These are phyloP conservation scores for Cephalopholis sonnerati DNA, from an alignment of 2,113 vertebrate species.

Conservation along the genomic window DNA sequence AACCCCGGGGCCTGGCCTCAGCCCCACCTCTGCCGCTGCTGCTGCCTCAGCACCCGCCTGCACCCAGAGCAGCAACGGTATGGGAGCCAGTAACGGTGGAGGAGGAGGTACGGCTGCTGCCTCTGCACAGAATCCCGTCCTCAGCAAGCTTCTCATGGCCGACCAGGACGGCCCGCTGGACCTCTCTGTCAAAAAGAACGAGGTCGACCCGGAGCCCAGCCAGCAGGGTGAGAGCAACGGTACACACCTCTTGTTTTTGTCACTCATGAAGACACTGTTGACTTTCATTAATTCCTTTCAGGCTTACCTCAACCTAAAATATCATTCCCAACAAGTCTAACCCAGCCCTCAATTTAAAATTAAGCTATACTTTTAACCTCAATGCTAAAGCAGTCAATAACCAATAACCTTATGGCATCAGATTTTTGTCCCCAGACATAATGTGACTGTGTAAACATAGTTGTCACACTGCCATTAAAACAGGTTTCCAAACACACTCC, in stretches of 20 bases:
- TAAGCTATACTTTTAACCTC: background rate
- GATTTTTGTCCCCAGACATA: background rate
- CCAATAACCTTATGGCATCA: background rate
- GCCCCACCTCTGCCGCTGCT: slow-evolving; percentile 57
- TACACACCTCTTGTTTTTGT: background rate
- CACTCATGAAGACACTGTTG: background rate
- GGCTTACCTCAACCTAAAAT: background rate
- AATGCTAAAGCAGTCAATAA: too few species aligned
- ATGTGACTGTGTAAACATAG: background rate
- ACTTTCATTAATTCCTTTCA: background rate
- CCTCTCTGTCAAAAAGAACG: slow-evolving; percentile 96
- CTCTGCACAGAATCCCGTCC: slow-evolving; percentile 97
- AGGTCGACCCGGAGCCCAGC: slow-evolving; percentile 88
- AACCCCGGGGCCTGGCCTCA: slow-evolving; percentile 60
- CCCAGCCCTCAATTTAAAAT: background rate
- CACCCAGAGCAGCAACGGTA: slow-evolving; percentile 63
- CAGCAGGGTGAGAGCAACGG: slow-evolving; percentile 90
- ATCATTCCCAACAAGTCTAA: too few species aligned
- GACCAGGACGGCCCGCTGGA: slow-evolving; percentile 99
- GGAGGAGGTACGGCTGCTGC: slow-evolving; percentile 76
- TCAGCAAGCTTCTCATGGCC: slow-evolving; percentile 99
- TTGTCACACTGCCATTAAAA: background rate
- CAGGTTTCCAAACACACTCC: background rate
- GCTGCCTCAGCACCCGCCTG: slow-evolving; percentile 63
- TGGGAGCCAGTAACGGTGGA: slow-evolving; percentile 57